Conservation (phyloP, 2,888 invertebrate species). For the Sarcophaga variegata region DNA sequence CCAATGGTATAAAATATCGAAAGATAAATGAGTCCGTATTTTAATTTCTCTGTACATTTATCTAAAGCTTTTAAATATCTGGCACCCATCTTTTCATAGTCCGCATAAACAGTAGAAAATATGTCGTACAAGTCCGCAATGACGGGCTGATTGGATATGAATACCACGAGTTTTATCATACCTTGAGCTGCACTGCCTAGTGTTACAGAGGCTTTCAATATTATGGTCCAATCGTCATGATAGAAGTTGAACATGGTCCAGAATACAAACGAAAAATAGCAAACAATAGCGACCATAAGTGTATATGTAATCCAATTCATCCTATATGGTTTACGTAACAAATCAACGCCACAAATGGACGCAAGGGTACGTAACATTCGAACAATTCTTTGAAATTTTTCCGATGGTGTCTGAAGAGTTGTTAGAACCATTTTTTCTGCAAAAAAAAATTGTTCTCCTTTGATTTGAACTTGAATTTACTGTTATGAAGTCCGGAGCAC, state of each 20-base stretch:
- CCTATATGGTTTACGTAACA: slow-evolving; percentile 67
- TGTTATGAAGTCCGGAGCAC: neutral
- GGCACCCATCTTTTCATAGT: slow-evolving; percentile 66
- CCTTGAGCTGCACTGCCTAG: slow-evolving; percentile 71
- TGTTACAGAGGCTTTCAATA: slow-evolving; percentile 70
- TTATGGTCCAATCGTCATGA: slow-evolving; percentile 67
- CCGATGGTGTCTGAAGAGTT: slow-evolving; percentile 33
- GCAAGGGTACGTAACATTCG: slow-evolving; percentile 58
- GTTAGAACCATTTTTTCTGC: neutral
- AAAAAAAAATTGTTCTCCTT: neutral
- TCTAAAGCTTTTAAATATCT: slow-evolving; percentile 57
- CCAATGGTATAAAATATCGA: slow-evolving; percentile 1
- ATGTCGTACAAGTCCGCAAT: slow-evolving; percentile 42
- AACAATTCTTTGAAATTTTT: slow-evolving; percentile 53
- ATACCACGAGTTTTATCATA: slow-evolving; percentile 66
- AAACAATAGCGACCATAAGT: slow-evolving; percentile 38
- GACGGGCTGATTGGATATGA: slow-evolving; percentile 19
- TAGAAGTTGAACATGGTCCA: slow-evolving; percentile 64
- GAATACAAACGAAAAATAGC: slow-evolving; percentile 64
- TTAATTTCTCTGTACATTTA: slow-evolving; percentile 32
- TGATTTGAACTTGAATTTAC: neutral
- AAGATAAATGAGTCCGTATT: slow-evolving; percentile 5
- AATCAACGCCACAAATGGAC: slow-evolving; percentile 67
- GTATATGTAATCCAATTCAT: slow-evolving; percentile 58
- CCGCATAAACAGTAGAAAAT: slow-evolving; percentile 60